Percentiles rank a stretch among this genome's conserved stretches.
Evolutionary conservation across 2,888 invertebrate species (phyloP).

Genomic region (Mythimna ferrago): DNA sequence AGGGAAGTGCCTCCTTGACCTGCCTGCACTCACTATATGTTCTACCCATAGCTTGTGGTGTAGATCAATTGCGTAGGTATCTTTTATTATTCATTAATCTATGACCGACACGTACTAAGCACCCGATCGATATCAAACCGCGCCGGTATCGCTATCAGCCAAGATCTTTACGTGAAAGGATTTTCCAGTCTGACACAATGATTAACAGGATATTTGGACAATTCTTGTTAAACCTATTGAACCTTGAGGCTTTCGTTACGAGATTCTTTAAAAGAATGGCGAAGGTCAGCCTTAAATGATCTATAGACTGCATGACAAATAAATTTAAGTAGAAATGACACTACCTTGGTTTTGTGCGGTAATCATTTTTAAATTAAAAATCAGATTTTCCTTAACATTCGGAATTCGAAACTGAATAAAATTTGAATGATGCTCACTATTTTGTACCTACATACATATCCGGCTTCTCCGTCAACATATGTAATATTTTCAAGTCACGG

Average conservation of each 20-base stretch:
- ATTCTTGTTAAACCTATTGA: slow-evolving; percentile 36
- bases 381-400: slow-evolving; percentile 11
- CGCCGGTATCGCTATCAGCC: slow-evolving; percentile 35
- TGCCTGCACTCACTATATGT: no score
- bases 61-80: slow-evolving; percentile 18
- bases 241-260: slow-evolving; percentile 26
- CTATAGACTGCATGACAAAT: slow-evolving; percentile 16
- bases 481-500: not conserved
- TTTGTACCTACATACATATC: not conserved
- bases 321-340: slow-evolving; percentile 40
- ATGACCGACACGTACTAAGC: slow-evolving; percentile 23
- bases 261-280: slow-evolving; percentile 15
- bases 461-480: not conserved
- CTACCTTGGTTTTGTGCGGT: not conserved
- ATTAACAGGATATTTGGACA: slow-evolving; percentile 44
- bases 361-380: no score
- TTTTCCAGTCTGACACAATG: slow-evolving; percentile 44
- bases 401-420: not conserved
- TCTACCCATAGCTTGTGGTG: no score
- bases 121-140: slow-evolving; percentile 1
- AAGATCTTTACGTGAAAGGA: slow-evolving; percentile 43
- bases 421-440: not conserved
- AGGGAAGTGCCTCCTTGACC: no score
- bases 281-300: slow-evolving; percentile 27
- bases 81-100: slow-evolving; percentile 36